Base-by-base conservation (phyloP, 2,113 vertebrate species). In the Regulus satrapa region DNA sequence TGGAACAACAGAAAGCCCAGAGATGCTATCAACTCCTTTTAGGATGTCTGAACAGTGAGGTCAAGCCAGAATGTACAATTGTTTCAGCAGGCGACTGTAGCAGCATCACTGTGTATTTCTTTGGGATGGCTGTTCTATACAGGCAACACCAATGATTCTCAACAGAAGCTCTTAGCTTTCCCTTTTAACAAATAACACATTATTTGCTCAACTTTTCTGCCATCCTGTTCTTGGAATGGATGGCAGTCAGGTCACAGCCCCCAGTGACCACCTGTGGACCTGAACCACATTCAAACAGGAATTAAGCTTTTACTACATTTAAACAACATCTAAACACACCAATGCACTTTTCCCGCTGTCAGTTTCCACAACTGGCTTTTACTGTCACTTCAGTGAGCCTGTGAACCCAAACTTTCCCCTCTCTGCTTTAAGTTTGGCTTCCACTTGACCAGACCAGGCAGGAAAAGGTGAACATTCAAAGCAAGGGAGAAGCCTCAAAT, bases 1-100 rank as follows among this genome's bases (percentile, higher is more conserved):
- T 1, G 72, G 69, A 92, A 62, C 62, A 92, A 61, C 56, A 95
- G 92, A 93, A 89, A 96, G 56, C 85, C 54, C 52, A 72, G 40
- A 78, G 94, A 91, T 61, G n/a, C 63, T 52, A 89, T 74, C 77
- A 63, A 51, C 64, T 68, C 36, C 45, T 85, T 72, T 56, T 14
- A 87, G 40, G 77, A 84, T 84, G 52, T 75, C 73, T 94, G 72
- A 94, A 71, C 28, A 48, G 34, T 80, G 68, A 96, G 61, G 43
- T 77, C 80, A 92, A 89, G 84, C 58, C 69, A 95, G 54, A 92
- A 85, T 5, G 46, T 4, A 82, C 18, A 59, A 91, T 29, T 2
- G 1, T 66, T 94, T 56, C 71, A 82, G 54, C 34, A 88, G 64
- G 32, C 52, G 68, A 49, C 36, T 79, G 74, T 25, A 34, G 49